Evolutionary conservation across 2,113 vertebrate genomes (phyloP), one percentile per base, ranked within the genome.

Genomic region (Lepisosteus oculatus): DNA sequence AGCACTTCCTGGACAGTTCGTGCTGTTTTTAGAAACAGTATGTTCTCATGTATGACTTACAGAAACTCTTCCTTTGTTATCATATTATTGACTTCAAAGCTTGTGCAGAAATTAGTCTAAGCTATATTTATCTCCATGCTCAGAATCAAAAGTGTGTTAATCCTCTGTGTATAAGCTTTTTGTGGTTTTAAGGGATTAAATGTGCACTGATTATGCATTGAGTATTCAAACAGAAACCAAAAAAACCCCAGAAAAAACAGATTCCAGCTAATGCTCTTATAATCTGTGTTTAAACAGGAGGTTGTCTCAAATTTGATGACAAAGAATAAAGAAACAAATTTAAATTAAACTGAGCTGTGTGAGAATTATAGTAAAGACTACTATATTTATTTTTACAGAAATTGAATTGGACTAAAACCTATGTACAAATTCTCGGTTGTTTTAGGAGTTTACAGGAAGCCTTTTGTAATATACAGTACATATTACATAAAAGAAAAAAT

Each of bases 221-320:
- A 45, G 42, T 45, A 44, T 66, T 66, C 64, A 66, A 66, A 66
- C 45, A 66, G 64, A 66, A 66, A 15, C 14, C 45, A 5, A 66
- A 45, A 14, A 65, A 65, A 43, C 44, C 41, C 64, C 8, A 66
- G 64, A 45, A 45, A 44, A 45, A 45, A 42, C 43, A n/a, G 64
- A 66, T 66, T 14, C 64, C 64, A 51, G 47, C 64, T 45, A 45
- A 15, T 47, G 45, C 43, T 45, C 13, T 14, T 66, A 42, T 43
- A 45, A 65, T 65, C 64, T 65, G 43, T 65, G 44, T 65, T 65
- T 65, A 65, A 65, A 65, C 64, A 65, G 64, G 64, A 65, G 64
- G 64, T 43, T 42, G 43, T 12, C 43, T 44, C 9, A 43, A 65
- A 65, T 65, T 65, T 43, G 1, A 11, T 11, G 29, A 29, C 29